These are phyloP conservation scores for Liposcelis brunnea DNA, from an alignment of 2,888 invertebrate species.

Conservation along the genomic window DNA sequence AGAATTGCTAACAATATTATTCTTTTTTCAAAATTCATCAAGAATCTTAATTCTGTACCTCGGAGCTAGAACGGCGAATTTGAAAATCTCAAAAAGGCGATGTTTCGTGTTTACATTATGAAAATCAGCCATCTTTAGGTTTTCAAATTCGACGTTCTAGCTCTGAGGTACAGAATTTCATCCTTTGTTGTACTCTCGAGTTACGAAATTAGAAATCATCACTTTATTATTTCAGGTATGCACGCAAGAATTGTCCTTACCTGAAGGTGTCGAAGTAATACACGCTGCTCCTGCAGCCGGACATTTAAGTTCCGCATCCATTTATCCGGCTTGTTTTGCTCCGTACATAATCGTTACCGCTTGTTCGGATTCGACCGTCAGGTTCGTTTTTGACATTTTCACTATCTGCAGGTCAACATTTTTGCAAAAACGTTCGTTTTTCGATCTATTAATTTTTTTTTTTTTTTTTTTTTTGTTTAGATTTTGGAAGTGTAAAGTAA, in stretches of 20 bases:
- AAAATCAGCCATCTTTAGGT: too few species aligned
- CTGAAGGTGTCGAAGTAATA: conserved; percentile 79
- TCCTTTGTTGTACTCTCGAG: too few species aligned
- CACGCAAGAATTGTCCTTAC: conserved; percentile 71
- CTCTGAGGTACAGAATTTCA: too few species aligned
- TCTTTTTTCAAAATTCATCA: neutral
- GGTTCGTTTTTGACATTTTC: conserved; percentile 24
- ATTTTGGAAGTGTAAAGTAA: conserved; percentile 69
- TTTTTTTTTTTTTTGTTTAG: conserved; percentile 27
- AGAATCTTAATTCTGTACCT: too few species aligned
- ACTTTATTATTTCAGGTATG: conserved; percentile 41
- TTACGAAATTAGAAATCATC: too few species aligned
- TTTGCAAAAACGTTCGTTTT: conserved; percentile 20
- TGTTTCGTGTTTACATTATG: too few species aligned
- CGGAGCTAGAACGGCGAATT: too few species aligned
- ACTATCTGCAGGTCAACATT: neutral
- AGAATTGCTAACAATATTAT: neutral
- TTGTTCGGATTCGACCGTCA: conserved; percentile 79
- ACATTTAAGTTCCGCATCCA: conserved; percentile 90
- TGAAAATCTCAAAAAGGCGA: too few species aligned
- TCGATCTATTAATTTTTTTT: too few species aligned
- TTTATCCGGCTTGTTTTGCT: conserved; percentile 97
- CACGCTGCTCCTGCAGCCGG: conserved; percentile 93
- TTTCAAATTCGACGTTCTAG: too few species aligned
- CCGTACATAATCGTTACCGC: conserved; percentile 93